Evolutionary conservation across 2,888 invertebrate genomes (phyloP), one percentile per base, ranked within the genome.

Genomic region (Cantharis flavilabris): DNA sequence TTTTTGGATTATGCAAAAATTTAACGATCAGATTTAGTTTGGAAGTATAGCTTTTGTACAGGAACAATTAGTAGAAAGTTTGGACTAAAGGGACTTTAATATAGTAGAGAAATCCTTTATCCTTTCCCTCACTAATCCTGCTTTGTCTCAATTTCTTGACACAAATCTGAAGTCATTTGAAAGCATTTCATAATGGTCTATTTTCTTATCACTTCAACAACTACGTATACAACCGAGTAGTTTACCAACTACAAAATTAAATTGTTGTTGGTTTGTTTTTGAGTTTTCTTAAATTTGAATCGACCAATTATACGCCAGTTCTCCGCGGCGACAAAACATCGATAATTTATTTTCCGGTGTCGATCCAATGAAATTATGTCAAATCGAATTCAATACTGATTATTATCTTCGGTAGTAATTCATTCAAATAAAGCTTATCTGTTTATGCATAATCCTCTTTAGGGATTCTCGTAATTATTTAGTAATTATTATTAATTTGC

Each of bases 131-230:
- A 30, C 70, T 73, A 73, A 73, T 73, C 73, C 70, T 23, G 73
- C 73, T 70, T 73, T 73, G 73, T 73, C 73, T 73, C 69, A 69
- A 73, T 73, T 73, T 69, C 73, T 73, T 69, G 63, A 73, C 73
- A 73, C 70, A 73, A 73, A 73, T 73, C 73, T 69, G 73, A 69
- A 69, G 69, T 73, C 73, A 70, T 73, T 69, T 30, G 30, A 63
- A 30, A 23, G 67, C 33, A 49, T 69, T 26, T 33, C 72, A 67
- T 33, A 73, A 73, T 73, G 72, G 30, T 67, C n/a, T 64, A 63
- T 65, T 72, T 72, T 63, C 30, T 72, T 62, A 72, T 63, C 62
- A 72, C 23, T 33, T 67, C 33, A 67, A 64, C 65, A 23, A 73
- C 72, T 73, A n/a, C 65, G 20, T 67, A 20, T 23, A 67, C 26